These are phyloP conservation scores for Aspidapion aeneum DNA, from an alignment of 2,888 invertebrate species.

Conservation along the genomic window DNA sequence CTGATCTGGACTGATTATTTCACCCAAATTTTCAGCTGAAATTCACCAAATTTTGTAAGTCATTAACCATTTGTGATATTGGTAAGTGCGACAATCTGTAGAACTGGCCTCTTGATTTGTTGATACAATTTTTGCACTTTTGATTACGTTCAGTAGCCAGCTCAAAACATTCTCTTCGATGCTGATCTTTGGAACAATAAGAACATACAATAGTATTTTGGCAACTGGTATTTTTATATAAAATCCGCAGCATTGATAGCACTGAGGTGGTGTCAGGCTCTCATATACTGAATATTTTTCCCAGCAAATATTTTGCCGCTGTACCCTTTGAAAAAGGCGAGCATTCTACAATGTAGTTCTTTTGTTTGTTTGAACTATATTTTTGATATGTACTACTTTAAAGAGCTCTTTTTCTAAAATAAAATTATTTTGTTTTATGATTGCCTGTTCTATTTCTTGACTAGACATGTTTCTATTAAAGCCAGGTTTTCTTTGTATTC, in stretches of 20 bases:
- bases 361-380: background rate
- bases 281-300: background rate
- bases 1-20: background rate
- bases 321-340: background rate
- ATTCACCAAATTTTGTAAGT: background rate
- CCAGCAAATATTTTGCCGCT: background rate
- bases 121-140: background rate
- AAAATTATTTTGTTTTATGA: slow-evolving; percentile 4
- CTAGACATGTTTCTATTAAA: background rate
- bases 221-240: too few relatives aligned
- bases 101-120: background rate
- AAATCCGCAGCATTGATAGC: background rate
- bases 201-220: background rate
- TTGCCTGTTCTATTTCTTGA: slow-evolving; percentile 10
- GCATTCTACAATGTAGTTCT: background rate
- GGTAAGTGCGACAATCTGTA: background rate
- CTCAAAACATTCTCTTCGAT: background rate
- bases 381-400: background rate
- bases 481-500: slow-evolving; percentile 1
- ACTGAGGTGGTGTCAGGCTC: background rate
- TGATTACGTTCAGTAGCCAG: background rate
- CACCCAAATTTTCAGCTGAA: background rate
- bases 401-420: background rate
- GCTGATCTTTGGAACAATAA: background rate
- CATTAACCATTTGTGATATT: background rate